Percentiles rank a stretch among this genome's conserved stretches.
phyloP scores from a whole-genome alignment of 37 sponge, comb jelly and placozoan species.

The Ephydatia muelleri region DNA sequence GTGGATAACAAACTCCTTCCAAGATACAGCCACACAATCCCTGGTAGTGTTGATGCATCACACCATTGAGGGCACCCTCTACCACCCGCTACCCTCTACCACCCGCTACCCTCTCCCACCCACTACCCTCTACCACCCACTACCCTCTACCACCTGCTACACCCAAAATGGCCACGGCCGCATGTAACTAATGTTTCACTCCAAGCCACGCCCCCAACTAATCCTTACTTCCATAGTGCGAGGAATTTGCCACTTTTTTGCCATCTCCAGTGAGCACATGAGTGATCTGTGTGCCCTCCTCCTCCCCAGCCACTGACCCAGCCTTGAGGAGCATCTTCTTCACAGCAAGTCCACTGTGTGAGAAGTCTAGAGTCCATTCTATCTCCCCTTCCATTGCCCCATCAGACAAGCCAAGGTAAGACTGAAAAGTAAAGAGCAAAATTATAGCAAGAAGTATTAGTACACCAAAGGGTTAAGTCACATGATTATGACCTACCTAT shows the following conservation, averaged over 20 bases:
- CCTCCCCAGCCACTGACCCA: background rate
- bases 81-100: too few species aligned
- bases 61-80: too few species aligned
- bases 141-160: too few species aligned
- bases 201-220: background rate
- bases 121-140: too few species aligned
- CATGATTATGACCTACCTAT: background rate
- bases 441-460: background rate
- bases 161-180: too few species aligned
- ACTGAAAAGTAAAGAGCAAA: slow-evolving; percentile 7
- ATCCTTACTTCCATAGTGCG: slow-evolving; percentile 21
- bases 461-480: background rate
- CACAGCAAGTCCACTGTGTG: slow-evolving; percentile 49
- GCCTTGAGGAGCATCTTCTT: slow-evolving; percentile 26
- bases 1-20: too few species aligned
- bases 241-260: background rate
- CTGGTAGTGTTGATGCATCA: too few species aligned
- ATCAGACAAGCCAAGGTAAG: slow-evolving; percentile 7
- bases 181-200: too few species aligned
- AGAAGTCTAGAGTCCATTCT: slow-evolving; percentile 65
- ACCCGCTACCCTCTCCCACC: too few species aligned
- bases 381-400: slow-evolving; percentile 12
- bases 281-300: background rate
- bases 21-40: too few species aligned
- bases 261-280: slow-evolving; percentile 8